phyloP scores from a whole-genome alignment of 2,888 invertebrate species.

The Ommatoiulus sabulosus region DNA sequence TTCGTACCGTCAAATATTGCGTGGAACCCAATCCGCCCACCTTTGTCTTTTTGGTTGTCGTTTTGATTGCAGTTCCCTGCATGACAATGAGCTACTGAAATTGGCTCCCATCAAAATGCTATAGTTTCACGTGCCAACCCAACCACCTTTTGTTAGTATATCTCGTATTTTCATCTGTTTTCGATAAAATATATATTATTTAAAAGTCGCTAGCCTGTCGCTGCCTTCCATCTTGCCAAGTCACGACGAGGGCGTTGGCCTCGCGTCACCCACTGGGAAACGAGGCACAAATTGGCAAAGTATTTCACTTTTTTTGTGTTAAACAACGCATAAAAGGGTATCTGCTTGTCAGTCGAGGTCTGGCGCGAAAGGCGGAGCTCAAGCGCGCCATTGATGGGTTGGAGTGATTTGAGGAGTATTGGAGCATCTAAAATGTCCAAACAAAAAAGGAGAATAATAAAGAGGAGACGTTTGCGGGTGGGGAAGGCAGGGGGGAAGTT shows the following conservation, averaged over 20 bases:
- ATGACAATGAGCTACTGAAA: background rate
- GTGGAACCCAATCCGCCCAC: background rate
- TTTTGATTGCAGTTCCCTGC: background rate
- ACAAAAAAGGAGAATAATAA: slow-evolving; percentile 7
- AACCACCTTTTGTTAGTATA: slow-evolving; percentile 7
- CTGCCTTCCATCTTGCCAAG: background rate
- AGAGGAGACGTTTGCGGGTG: slow-evolving; percentile 7
- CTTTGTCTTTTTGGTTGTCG: background rate
- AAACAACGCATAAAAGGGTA: slow-evolving; percentile 34
- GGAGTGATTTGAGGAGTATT: slow-evolving; percentile 50
- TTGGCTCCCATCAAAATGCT: background rate
- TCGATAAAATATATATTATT: slow-evolving; percentile 27
- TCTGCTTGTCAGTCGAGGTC: slow-evolving; percentile 18
- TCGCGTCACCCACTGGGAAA: slow-evolving; percentile 19
- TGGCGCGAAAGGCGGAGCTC: background rate
- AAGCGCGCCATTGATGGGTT: slow-evolving; percentile 13
- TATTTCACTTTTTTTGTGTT: slow-evolving; percentile 5
- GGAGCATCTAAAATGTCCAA: background rate
- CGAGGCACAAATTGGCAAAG: slow-evolving; percentile 34
- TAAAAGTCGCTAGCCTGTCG: background rate
- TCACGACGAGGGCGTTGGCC: slow-evolving; percentile 26
- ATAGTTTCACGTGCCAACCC: background rate
- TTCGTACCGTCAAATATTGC: too few relatives aligned
- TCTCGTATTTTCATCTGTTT: slow-evolving; percentile 34
- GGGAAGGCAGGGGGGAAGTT: background rate